Evolutionary conservation across 2,888 invertebrate species (phyloP).

Genomic region (Sarcophaga carnaria): DNA sequence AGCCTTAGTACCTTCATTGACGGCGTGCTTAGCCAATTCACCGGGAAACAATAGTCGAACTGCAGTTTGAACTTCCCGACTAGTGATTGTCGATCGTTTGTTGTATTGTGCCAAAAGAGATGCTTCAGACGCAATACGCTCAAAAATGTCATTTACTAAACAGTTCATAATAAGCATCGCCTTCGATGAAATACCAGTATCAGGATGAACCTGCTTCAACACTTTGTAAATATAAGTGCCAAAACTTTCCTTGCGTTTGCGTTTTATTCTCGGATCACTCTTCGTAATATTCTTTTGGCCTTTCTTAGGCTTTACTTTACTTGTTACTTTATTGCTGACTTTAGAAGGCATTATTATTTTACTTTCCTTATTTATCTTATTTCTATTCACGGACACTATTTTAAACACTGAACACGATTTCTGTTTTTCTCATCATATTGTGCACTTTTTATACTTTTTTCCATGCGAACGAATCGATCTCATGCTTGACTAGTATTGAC

Average conservation of each 20-base stretch:
- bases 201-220: conserved; percentile 83
- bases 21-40: not conserved
- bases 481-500: not conserved
- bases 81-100: not conserved
- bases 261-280: not conserved
- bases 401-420: not conserved
- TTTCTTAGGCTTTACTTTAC: not conserved
- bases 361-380: not conserved
- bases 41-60: not conserved
- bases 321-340: not conserved
- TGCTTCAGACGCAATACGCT: not conserved
- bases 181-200: conserved; percentile 86
- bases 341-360: not conserved
- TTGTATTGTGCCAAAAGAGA: conserved; percentile 10
- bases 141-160: conserved; percentile 8
- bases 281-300: not conserved
- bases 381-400: not conserved
- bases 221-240: not conserved
- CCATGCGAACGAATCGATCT: not conserved
- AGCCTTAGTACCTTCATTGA: not conserved
- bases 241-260: conserved; percentile 67
- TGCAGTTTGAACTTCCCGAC: not conserved
- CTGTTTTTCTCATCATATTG: not conserved
- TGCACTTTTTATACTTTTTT: not conserved
- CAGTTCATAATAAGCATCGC: conserved; percentile 82